Base-by-base conservation (phyloP, 2,113 vertebrate species). In the Phodopus roborovskii region DNA sequence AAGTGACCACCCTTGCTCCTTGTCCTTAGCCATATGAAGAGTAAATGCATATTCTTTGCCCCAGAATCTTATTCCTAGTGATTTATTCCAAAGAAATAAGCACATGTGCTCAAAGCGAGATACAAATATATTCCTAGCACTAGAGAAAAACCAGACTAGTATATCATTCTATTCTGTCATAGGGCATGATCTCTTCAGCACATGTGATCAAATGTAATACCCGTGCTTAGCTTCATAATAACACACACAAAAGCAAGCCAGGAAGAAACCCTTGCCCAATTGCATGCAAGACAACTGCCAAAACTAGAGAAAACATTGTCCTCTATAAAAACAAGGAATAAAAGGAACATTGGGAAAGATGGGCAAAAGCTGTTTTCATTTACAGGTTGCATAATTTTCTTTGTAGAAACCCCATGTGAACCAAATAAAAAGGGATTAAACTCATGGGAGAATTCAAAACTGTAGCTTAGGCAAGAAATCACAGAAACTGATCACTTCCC, bases 241-340 rank as follows among this genome's bases (percentile, higher is more conserved):
- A n/a, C 2, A 60, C n/a, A 60, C 42, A 85, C 4, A 24, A 50
- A 78, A 50, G 64, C 64, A 68, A 56, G 75, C 39, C 22, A 85
- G 36, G 20, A 94, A 71, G 30, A 85, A 89, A 88, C 85, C 28
- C 24, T 90, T 87, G 30, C 26, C 58, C 66, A 92, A 73, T 60
- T 73, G 13, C 48, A 12, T 60, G 7, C 68, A 77, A 68, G 39
- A 2, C 22, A 60, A 79, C 33, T 71, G 33, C 62, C 79, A 87
- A 50, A 86, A n/a, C n/a, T 15, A 42, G 24, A 96, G 53, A 12
- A 88, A 90, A 71, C 33, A 92, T n/a, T 48, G 83, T 64, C 83
- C 62, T 84, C 83, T 62, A 85, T 85, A 85, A 50, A 95, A 91
- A 62, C 48, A 92, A 92, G 81, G 48, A 95, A 90, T 45, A 12